phyloP scores from a whole-genome alignment of 64 coral and sea anemone species.

The Montipora efflorescens region DNA sequence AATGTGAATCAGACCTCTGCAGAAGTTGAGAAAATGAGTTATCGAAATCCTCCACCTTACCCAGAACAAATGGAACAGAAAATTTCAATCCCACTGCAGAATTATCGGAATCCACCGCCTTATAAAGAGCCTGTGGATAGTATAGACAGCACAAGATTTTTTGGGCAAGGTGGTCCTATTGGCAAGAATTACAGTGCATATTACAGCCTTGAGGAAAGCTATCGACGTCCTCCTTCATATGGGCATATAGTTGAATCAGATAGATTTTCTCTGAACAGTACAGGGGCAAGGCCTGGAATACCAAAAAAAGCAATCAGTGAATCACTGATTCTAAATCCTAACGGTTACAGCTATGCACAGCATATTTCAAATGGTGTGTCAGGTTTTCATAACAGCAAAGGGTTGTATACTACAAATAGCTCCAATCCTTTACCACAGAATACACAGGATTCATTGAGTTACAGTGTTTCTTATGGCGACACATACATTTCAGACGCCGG shows the following conservation, averaged over 20 bases:
- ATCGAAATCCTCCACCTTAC: constrained; percentile 89
- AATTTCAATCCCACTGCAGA: constrained; percentile 61
- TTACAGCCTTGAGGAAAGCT: constrained; percentile 63
- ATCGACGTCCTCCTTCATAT: constrained; percentile 52
- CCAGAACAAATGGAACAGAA: constrained; percentile 73
- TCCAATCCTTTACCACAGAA: not conserved
- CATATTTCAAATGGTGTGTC: not conserved
- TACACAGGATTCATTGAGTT: constrained; percentile 63
- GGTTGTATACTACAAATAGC: not conserved
- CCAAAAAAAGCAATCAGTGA: constrained; percentile 28
- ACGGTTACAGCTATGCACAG: constrained; percentile 6
- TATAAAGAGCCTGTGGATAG: constrained; percentile 83
- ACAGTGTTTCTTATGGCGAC: constrained; percentile 59
- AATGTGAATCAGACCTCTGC: constrained; percentile 12
- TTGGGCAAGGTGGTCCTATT: not conserved
- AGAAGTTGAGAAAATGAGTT: constrained; percentile 64
- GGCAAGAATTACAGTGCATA: constrained; percentile 51
- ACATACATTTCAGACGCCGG: constrained; percentile 63
- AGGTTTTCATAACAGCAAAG: constrained; percentile 15
- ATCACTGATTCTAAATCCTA: constrained; percentile 5
- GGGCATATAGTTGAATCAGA: not conserved
- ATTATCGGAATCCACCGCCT: constrained; percentile 88
- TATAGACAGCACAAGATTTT: constrained; percentile 15
- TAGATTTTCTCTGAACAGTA: constrained; percentile 28
- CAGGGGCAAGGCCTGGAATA: not conserved